Conservation (phyloP, 2,888 invertebrate species). For the Cerastis leucographa region DNA sequence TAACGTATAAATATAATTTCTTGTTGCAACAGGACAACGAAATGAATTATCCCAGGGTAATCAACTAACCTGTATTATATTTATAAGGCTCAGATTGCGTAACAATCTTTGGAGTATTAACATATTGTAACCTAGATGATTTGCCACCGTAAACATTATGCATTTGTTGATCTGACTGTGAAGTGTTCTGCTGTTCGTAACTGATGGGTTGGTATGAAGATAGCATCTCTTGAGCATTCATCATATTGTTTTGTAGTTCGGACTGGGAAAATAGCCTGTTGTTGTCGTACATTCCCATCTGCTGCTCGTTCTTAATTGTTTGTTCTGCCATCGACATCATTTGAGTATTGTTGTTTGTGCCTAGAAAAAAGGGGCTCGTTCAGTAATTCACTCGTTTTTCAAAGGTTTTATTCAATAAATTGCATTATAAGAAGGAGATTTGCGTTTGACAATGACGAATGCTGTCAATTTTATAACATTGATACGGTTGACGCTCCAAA, state of each 20-base stretch:
- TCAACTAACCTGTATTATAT: constrained; percentile 80
- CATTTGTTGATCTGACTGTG: constrained; percentile 74
- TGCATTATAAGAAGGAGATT: not conserved
- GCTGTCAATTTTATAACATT: constrained; percentile 19
- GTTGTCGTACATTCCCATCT: constrained; percentile 84
- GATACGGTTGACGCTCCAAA: constrained; percentile 23
- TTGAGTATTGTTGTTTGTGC: constrained; percentile 85
- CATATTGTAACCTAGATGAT: constrained; percentile 78
- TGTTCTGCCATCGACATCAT: constrained; percentile 84
- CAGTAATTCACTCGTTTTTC: not conserved
- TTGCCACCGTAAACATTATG: constrained; percentile 78
- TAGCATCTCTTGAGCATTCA: constrained; percentile 80
- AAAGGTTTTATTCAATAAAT: not conserved
- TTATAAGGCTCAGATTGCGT: constrained; percentile 80
- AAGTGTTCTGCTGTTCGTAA: constrained; percentile 75
- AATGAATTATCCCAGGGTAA: not conserved
- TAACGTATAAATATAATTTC: not conserved
- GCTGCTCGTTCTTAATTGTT: constrained; percentile 84
- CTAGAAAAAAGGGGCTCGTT: constrained; percentile 69
- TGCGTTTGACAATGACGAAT: constrained; percentile 10
- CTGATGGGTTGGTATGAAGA: constrained; percentile 77
- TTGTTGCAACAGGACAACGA: not conserved
- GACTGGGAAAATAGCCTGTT: constrained; percentile 81
- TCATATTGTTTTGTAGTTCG: constrained; percentile 83
- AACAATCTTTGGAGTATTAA: constrained; percentile 79